Evolutionary conservation across 2,797 vertebrate species (phyloP).

Genomic region (Sebastes goodei): DNA sequence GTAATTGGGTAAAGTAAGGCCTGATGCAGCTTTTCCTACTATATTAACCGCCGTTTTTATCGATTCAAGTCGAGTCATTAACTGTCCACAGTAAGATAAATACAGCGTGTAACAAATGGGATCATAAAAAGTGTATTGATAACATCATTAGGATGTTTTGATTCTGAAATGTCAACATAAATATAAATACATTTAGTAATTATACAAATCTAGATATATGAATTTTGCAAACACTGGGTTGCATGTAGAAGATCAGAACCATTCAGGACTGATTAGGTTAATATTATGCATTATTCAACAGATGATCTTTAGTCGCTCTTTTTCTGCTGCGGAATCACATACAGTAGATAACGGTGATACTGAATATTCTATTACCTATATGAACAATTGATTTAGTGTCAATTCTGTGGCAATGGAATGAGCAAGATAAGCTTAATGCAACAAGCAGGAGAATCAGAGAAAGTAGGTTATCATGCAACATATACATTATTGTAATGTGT

Average conservation of each 20-base stretch:
- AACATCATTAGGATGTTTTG: background rate
- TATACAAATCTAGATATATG: background rate
- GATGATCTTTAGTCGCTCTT: background rate
- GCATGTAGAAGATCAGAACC: background rate
- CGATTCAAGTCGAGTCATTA: slow-evolving; percentile 16
- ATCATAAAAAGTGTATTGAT: background rate
- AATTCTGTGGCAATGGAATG: background rate
- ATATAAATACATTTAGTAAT: background rate
- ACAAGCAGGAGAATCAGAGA: background rate
- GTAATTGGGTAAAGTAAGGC: slow-evolving; percentile 40
- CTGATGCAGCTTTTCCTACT: slow-evolving; percentile 51
- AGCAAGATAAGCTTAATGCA: background rate
- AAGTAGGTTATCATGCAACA: background rate
- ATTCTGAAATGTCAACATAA: background rate
- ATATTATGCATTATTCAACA: background rate
- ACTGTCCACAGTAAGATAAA: slow-evolving; percentile 2
- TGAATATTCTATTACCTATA: background rate
- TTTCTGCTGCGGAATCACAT: background rate
- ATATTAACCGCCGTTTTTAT: slow-evolving; percentile 37
- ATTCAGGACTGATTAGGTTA: background rate
- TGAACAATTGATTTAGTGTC: background rate
- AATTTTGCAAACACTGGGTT: background rate
- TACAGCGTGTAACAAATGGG: background rate
- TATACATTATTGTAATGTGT: background rate
- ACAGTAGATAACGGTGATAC: background rate